Evolutionary conservation across 2,888 invertebrate species (phyloP), one percentile per base, ranked within the genome.

Genomic region (Chymomyza procnemis): DNA sequence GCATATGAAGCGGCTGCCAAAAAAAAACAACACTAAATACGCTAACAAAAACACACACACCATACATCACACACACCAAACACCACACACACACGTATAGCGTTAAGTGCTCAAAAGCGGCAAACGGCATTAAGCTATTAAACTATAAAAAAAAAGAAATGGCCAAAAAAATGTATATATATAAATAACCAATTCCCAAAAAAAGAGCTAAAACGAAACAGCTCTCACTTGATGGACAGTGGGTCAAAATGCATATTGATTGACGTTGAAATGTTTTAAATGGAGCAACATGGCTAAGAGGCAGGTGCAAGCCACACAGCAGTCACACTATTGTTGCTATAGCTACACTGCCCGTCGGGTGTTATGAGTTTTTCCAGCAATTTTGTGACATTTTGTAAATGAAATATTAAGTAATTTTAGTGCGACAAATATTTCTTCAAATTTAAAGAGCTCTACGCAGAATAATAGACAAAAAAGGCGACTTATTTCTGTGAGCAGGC

Each of bases 111-210:
- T 85, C 85, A 75, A 78, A 77, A 74, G 71, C 85, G 78, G 66
- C 74, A 71, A 87, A 85, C 85, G 88, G 85, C 79, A 86, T 87
- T 87, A 86, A 84, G 85, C 81, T 71, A 85, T 88, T 87, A 86
- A 84, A 88, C 81, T 71, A 85, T 88, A 88, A 85, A 81, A 74
- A 68, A 74, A 61, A 60, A 64, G 80, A 82, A 83, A 85, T 83
- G 72, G 80, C 71, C 71, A 75, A 80, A 78, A 77, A 60, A 66
- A 47, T n/a, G 16, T 34, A 14, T 14, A 41, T 41, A 14, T 41
- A 41, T 41, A 41, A 41, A 72, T 47, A 58, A 22, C 65, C 71
- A 68, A 68, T 41, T 71, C 72, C 69, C 6, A 52, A 21, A 69
- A 66, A 67, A 64, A 64, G 52, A 56, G 59, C 26, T 30, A 61